Evolutionary conservation across 2,113 vertebrate species (phyloP).

Genomic region (Prunella fulvescens): DNA sequence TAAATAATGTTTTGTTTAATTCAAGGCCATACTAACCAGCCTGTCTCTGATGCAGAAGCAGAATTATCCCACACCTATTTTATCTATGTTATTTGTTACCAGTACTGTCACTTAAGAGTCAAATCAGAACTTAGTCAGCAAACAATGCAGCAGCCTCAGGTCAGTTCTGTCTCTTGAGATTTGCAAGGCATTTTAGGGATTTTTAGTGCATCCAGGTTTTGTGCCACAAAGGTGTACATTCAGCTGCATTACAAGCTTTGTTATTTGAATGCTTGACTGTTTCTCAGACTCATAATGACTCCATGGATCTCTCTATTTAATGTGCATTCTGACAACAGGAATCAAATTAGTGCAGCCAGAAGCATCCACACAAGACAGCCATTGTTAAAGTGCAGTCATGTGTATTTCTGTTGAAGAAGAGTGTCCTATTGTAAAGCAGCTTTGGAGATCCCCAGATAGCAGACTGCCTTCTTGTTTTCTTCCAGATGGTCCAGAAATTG

Average conservation of each 20-base stretch:
- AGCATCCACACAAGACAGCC: neutral
- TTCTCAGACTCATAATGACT: conserved; percentile 4
- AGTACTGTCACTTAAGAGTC: neutral
- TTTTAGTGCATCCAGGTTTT: neutral
- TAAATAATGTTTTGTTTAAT: neutral
- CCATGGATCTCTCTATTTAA: neutral
- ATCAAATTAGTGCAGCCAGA: neutral
- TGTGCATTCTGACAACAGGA: neutral
- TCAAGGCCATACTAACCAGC: neutral
- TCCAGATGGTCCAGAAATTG: neutral
- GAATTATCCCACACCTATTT: neutral
- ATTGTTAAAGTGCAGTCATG: neutral
- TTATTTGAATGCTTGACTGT: neutral
- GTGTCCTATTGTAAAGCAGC: neutral
- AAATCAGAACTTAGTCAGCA: neutral
- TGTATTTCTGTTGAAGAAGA: neutral
- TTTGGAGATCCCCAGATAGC: neutral
- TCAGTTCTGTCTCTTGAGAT: conserved; percentile 4
- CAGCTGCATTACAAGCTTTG: neutral
- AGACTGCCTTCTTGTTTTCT: neutral
- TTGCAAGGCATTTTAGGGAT: neutral
- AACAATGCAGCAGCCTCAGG: neutral
- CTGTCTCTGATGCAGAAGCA: neutral
- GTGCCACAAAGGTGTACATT: neutral
- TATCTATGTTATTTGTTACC: neutral